Conservation (phyloP, 2,113 vertebrate species). For the Xenopus laevis region DNA sequence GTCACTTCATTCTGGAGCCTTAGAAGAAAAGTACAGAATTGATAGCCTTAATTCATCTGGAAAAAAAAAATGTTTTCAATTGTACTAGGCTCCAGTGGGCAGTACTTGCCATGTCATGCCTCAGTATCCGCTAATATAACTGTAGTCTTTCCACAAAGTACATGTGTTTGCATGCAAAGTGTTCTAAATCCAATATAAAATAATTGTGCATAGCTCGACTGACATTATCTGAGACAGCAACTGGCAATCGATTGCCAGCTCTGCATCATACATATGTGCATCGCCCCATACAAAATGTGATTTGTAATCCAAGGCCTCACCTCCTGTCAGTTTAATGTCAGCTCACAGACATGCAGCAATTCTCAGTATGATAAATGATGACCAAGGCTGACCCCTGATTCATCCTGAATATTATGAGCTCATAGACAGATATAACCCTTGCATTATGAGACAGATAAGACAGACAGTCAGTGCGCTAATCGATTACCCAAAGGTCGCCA, state of each 20-base stretch:
- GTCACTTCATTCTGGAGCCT: too few species aligned
- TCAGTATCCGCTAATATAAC: too few species aligned
- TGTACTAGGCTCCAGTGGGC: too few species aligned
- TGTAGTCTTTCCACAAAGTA: too few species aligned
- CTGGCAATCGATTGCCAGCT: neutral
- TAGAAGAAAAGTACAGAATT: too few species aligned
- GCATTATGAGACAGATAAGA: neutral
- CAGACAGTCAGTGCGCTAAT: conserved; percentile 7
- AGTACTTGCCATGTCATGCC: too few species aligned
- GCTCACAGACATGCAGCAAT: neutral
- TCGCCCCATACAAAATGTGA: neutral
- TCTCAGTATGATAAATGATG: conserved; percentile 15
- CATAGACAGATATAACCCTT: conserved; percentile 17
- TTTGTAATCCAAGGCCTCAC: conserved; percentile 17
- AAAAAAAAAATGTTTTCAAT: too few species aligned
- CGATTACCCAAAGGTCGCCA: conserved; percentile 19
- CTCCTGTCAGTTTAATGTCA: conserved; percentile 12
- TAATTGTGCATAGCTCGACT: neutral
- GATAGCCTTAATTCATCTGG: too few species aligned
- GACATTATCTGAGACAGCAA: neutral
- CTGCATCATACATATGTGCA: neutral
- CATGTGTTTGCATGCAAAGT: too few species aligned
- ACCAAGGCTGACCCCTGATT: conserved; percentile 29
- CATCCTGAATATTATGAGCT: conserved; percentile 31
- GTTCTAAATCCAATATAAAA: too few species aligned